Conservation (phyloP, 2,797 vertebrate species). For the Octomys mimax region DNA sequence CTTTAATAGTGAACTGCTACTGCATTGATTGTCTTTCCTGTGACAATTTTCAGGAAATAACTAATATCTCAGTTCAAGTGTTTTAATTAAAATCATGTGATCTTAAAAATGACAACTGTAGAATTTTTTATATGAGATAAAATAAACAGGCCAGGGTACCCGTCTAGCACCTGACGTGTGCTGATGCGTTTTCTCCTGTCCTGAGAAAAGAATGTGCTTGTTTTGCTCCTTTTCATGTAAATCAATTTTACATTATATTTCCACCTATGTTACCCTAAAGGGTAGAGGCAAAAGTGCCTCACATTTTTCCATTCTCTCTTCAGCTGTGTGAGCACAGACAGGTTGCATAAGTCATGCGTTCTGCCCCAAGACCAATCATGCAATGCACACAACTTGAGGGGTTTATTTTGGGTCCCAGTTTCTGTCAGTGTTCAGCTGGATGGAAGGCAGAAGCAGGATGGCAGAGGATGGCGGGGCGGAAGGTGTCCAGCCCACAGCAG, state of each 20-base stretch:
- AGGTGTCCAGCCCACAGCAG: not conserved
- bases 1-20: not conserved
- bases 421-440: not conserved
- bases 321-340: not conserved
- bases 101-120: not conserved
- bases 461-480: not conserved
- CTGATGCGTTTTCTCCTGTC: not conserved
- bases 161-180: not conserved
- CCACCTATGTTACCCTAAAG: not conserved
- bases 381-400: not conserved
- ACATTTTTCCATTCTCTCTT: not conserved
- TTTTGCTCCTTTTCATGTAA: not conserved
- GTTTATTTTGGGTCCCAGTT: not conserved
- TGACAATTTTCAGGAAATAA: not conserved
- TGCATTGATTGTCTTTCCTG: not conserved
- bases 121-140: not conserved
- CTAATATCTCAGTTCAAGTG: not conserved
- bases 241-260: not conserved
- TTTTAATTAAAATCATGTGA: not conserved
- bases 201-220: not conserved
- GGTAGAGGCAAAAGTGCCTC: not conserved
- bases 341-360: not conserved
- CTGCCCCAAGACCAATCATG: not conserved
- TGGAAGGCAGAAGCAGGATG: not conserved
- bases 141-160: not conserved